These are phyloP conservation scores for Ceratotherium simum DNA, from an alignment of 2,113 vertebrate species.

Conservation along the genomic window DNA sequence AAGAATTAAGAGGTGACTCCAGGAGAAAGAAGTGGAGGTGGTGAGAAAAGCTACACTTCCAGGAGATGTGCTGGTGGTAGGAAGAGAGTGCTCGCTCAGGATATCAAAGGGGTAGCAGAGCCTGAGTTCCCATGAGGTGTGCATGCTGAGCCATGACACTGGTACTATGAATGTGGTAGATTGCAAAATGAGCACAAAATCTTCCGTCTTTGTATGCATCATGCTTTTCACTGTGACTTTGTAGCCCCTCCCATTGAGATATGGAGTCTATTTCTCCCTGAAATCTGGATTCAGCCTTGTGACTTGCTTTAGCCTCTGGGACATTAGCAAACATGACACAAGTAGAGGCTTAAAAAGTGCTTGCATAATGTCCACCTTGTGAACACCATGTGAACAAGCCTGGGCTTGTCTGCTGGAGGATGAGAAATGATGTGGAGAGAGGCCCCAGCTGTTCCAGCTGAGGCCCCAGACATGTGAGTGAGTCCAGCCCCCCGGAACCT, in stretches of 20 bases:
- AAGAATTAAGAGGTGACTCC: neutral
- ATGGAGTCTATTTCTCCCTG: neutral
- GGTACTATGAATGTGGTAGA: neutral
- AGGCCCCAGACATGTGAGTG: neutral
- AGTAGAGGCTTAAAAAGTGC: neutral
- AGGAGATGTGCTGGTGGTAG: neutral
- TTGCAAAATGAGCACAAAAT: neutral
- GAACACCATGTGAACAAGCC: neutral
- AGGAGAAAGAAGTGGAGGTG: neutral
- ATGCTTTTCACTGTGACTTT: neutral
- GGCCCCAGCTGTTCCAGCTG: neutral
- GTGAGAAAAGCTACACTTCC: neutral
- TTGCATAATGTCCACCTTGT: neutral
- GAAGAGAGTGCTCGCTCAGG: neutral
- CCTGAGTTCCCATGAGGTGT: neutral
- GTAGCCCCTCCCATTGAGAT: neutral
- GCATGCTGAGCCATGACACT: accelerated
- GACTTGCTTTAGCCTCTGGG: neutral
- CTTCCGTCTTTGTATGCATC: too few relatives aligned
- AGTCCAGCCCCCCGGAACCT: neutral
- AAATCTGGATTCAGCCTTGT: neutral
- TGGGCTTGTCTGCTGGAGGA: neutral
- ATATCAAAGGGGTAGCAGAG: too few relatives aligned
- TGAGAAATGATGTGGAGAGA: neutral
- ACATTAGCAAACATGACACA: neutral